Base-by-base conservation (phyloP, 2,797 vertebrate genomes). In the Ctenopoma multispine region DNA sequence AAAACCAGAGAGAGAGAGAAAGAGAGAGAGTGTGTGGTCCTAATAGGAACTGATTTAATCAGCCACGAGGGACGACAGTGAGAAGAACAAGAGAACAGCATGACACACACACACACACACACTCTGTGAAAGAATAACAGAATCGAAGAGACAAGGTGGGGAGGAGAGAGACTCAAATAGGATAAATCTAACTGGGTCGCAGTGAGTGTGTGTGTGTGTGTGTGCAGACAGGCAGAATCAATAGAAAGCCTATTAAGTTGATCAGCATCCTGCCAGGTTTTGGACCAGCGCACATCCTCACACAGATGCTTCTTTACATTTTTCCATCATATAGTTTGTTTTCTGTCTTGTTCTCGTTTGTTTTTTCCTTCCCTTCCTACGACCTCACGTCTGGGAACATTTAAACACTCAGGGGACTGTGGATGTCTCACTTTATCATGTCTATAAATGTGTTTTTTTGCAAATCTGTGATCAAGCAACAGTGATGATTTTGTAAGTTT, bases 181-280 rank as follows among this genome's bases (percentile, higher is more conserved):
- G 91, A 92, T 92, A 64, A 90, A 91, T 92, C 78, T 89, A 93
- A 93, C 82, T 93, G 90, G 90, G 93, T 93, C 91, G 83, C 90
- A 14, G 63, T 18, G 38, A 54, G 73, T 61, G 69, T 71, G 71
- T 63, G 50, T 63, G 53, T 48, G 50, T 63, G 58, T 73, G 31
- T 57, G 62, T 51, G 47, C 23, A 48, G 24, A 55, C 54, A 66
- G 69, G 50, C 74, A 77, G 55, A 80, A 84, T 89, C 80, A 86
- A 89, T 83, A 79, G 71, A 84, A 77, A 80, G 49, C 63, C 74
- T 78, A 76, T 86, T 78, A 81, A 44, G 63, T 57, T 72, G 82
- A 89, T 85, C 80, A 75, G 77, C n/a, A 2, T 68, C 59, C 71
- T 56, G 68, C 40, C 63, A 75, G 55, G 67, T 75, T 68, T 68